Percentiles rank a stretch among this genome's conserved stretches.
Conservation (phyloP, 2,888 invertebrate species). For the Drosophila paracracens region DNA sequence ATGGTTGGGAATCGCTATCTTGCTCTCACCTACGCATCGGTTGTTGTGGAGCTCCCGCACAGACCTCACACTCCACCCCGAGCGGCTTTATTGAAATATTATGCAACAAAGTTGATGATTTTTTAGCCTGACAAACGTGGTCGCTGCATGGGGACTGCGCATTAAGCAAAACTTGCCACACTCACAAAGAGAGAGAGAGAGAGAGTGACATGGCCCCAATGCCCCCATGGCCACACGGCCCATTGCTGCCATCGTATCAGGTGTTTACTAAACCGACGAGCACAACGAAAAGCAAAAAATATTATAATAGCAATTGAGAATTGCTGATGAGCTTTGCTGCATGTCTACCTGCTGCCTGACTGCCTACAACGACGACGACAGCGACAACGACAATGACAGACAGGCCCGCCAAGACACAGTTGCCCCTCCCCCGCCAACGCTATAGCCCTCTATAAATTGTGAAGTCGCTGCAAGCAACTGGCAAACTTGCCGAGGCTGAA, state of each 20-base stretch:
- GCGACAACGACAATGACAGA: conserved; percentile 15
- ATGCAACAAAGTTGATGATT: conserved; percentile 81
- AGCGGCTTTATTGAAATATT: conserved; percentile 75
- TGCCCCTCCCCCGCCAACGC: not conserved
- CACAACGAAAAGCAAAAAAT: conserved; percentile 60
- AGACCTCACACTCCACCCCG: not conserved
- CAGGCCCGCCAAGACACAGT: conserved; percentile 39
- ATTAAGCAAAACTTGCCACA: conserved; percentile 67
- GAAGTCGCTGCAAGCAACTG: conserved; percentile 46
- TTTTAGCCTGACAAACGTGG: conserved; percentile 68
- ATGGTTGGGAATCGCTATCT: conserved; percentile 43
- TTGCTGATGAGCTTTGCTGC: conserved; percentile 75
- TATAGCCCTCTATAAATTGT: conserved; percentile 38
- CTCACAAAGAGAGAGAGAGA: not conserved
- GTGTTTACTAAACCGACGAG: conserved; percentile 65
- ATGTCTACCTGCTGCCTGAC: conserved; percentile 19
- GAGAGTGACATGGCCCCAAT: conserved; percentile 10
- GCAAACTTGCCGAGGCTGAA: conserved; percentile 9
- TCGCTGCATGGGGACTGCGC: conserved; percentile 68
- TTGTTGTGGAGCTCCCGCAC: not conserved
- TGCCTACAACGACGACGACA: conserved; percentile 22
- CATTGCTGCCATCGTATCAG: conserved; percentile 65
- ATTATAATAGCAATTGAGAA: conserved; percentile 82
- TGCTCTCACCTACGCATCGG: not conserved
- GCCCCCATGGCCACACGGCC: not conserved